phyloP scores from a whole-genome alignment of 2,797 vertebrate genomes.

The Lophotriccus pileatus region DNA sequence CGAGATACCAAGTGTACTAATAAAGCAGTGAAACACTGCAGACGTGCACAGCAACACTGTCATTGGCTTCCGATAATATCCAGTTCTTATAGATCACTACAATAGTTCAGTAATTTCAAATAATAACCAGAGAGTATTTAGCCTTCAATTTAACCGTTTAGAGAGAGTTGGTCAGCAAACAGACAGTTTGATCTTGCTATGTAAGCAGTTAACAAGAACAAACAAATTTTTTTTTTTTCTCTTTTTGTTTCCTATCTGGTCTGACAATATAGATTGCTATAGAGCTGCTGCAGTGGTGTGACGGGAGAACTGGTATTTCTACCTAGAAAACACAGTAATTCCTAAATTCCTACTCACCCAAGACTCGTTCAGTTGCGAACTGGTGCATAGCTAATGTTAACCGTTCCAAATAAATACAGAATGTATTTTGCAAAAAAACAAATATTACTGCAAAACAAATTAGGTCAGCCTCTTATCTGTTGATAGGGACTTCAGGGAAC shows the following conservation, averaged over 20 bases:
- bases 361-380: neutral
- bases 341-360: neutral
- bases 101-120: neutral
- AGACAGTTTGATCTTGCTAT: neutral
- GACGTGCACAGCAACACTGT: neutral
- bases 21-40: conserved; percentile 37
- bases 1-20: conserved; percentile 24
- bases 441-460: neutral
- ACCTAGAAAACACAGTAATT: neutral
- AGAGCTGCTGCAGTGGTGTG: neutral
- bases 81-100: neutral
- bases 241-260: neutral
- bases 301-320: neutral
- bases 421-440: neutral
- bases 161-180: neutral
- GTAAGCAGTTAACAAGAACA: neutral
- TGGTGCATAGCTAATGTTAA: neutral
- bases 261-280: neutral
- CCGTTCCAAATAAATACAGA: neutral
- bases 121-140: neutral
- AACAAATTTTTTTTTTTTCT: neutral
- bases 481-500: neutral
- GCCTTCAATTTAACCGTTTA: neutral
- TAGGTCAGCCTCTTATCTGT: neutral
- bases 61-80: conserved; percentile 13